Evolutionary conservation across 2,888 invertebrate genomes (phyloP), one percentile per base, ranked within the genome.

Genomic region (Uropetala carovei): DNA sequence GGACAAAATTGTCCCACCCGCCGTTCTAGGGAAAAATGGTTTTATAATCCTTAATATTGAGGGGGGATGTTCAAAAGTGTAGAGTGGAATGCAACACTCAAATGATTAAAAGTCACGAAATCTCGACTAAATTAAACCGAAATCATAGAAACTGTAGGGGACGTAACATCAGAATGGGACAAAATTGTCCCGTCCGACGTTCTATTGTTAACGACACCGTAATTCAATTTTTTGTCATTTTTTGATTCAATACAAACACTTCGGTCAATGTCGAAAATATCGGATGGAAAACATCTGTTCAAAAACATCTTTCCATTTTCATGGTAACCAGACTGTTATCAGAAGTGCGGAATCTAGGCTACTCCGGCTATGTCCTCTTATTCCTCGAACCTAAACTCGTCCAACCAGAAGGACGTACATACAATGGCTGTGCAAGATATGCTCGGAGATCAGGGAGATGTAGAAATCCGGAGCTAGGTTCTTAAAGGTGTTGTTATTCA

Each of bases 401-500:
- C 95, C 93, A 94, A 95, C 92, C 94, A 95, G 92, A 95, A 94
- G 91, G 95, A 95, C 92, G 94, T 95, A 3, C n/a, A n/a, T n/a
- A n/a, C 93, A 94, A 22, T 94, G 96, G 93, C 96, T 99, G 93
- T 99, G 99, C 95, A 98, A 99, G 95, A 97, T 99, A 84, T 99
- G 99, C 95, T 97, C 98, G 13, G 99, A 99, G 95, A 98, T 98
- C 0, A 96, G 99, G 92, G 99, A 99, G 95, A 98, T 99, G 96
- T 99, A 99, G 95, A 98, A 99, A 94, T 99, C 99, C 0, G 99
- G 99, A 0, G 99, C 99, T 0, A 99, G 99, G 99, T 99, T 99
- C 96, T 99, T 98, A 95, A 98, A 98, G 94, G 95, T 95, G 93
- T 93, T 93, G 82, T n/a, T 43, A 43, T 89, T 56, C 57, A 75